These are phyloP conservation scores for Lordiphosa fenestrarum DNA, from an alignment of 2,888 invertebrate species.

Conservation along the genomic window DNA sequence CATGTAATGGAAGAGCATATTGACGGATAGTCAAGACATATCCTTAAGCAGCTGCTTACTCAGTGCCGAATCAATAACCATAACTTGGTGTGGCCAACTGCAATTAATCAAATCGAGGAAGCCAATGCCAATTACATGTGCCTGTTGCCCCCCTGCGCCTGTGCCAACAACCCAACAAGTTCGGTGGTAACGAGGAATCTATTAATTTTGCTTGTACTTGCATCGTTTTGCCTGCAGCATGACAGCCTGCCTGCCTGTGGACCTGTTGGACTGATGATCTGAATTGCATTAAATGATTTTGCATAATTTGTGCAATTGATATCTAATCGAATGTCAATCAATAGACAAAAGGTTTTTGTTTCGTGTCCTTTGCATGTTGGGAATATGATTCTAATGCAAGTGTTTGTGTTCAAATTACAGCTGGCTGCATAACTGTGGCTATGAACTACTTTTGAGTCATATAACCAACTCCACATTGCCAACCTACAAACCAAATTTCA, in stretches of 20 bases:
- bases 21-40: conserved; percentile 1
- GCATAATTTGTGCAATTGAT: conserved; percentile 34
- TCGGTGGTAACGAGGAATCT: too few relatives aligned
- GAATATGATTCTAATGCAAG: too few relatives aligned
- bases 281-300: conserved; percentile 53
- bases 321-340: conserved; percentile 31
- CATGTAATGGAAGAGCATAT: conserved; percentile 54
- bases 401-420: too few relatives aligned
- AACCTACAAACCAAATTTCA: too few relatives aligned
- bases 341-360: neutral
- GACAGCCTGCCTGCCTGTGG: too few relatives aligned
- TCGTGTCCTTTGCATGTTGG: too few relatives aligned
- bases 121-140: conserved; percentile 51
- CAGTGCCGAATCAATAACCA: conserved; percentile 52
- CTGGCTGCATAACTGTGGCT: too few relatives aligned
- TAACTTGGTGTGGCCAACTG: conserved; percentile 53
- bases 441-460: too few relatives aligned
- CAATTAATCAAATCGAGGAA: conserved; percentile 67
- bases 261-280: neutral
- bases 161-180: too few relatives aligned
- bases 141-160: neutral
- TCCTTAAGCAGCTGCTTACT: too few relatives aligned
- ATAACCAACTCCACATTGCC: too few relatives aligned
- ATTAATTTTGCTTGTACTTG: too few relatives aligned
- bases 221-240: neutral